phyloP scores from a whole-genome alignment of 92 coral and sea anemone genomes.

The Zoanthus sociatus region DNA sequence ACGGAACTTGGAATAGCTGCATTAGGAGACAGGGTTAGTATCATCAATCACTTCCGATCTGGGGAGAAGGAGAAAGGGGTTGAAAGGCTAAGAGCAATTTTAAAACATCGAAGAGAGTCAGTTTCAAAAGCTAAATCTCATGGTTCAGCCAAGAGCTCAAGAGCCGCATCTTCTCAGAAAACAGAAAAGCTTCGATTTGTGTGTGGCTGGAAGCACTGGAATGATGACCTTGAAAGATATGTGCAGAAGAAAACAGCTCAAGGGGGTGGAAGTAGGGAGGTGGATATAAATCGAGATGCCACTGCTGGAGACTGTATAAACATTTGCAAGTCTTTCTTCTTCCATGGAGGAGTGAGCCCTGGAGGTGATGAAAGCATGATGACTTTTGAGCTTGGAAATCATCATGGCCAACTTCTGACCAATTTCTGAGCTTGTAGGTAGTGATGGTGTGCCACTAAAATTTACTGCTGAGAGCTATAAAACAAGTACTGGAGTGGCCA shows the following conservation, averaged over 20 bases:
- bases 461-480: slow-evolving; percentile 5
- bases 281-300: slow-evolving; percentile 6
- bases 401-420: slow-evolving; percentile 22
- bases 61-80: slow-evolving; percentile 13
- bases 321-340: slow-evolving; percentile 1
- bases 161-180: background rate
- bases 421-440: background rate
- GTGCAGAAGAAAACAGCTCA: slow-evolving; percentile 27
- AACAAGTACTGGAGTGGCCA: slow-evolving; percentile 19
- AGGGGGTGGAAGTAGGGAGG: slow-evolving; percentile 32
- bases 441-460: background rate
- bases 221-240: background rate
- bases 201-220: slow-evolving; percentile 28
- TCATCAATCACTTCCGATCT: background rate
- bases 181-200: background rate
- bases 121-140: background rate
- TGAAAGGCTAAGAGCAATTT: background rate
- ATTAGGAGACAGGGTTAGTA: slow-evolving; percentile 21
- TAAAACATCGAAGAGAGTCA: background rate
- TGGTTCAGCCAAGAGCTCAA: background rate
- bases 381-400: slow-evolving; percentile 8
- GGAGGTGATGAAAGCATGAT: background rate
- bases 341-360: background rate
- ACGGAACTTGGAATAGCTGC: slow-evolving; percentile 1
- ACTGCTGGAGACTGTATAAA: slow-evolving; percentile 1